Base-by-base conservation (phyloP, 2,888 invertebrate species). In the Heliconius charithonia region DNA sequence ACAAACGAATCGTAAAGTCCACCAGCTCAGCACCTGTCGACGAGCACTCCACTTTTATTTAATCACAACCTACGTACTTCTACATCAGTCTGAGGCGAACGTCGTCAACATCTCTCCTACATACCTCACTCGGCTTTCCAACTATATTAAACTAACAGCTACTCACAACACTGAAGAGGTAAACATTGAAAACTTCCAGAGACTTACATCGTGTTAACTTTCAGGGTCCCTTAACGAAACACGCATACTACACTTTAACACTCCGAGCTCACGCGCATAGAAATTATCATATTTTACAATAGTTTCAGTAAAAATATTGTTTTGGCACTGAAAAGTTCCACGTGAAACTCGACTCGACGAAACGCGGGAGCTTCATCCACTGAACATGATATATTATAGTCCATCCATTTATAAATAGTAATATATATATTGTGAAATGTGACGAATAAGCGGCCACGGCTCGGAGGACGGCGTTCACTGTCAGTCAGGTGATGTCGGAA, bases 141-240 rank as follows among this genome's bases (percentile, higher is more conserved):
- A 78, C 84, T 84, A 87, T 87, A 70, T 89, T 89, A 83, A 84
- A 87, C 87, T 91, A 90, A 87, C 80, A 82, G 86, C 88, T 90
- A 92, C 91, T 94, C 94, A 94, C 94, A 95, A 95, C 95, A 94
- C 95, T 89, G 89, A 89, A 93, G 95, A 95, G 94, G 94, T 95
- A 94, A 93, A 93, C 93, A 94, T 92, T 93, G 88, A 88, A 85
- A 85, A 86, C 85, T 87, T 89, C 86, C 85, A 87, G 80, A 86
- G 85, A 87, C 86, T 92, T 90, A 93, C 93, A 94, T 94, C 85
- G 84, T 91, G 91, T 83, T 89, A 91, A 87, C 88, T 90, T 87
- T 84, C 81, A 81, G 82, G 81, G 84, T 88, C 82, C 85, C 83
- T 85, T 83, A 78, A 81, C 81, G 83, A 82, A 81, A 88, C 65